Conservation (phyloP, 2,888 invertebrate genomes). For the Pherbina coryleti region DNA sequence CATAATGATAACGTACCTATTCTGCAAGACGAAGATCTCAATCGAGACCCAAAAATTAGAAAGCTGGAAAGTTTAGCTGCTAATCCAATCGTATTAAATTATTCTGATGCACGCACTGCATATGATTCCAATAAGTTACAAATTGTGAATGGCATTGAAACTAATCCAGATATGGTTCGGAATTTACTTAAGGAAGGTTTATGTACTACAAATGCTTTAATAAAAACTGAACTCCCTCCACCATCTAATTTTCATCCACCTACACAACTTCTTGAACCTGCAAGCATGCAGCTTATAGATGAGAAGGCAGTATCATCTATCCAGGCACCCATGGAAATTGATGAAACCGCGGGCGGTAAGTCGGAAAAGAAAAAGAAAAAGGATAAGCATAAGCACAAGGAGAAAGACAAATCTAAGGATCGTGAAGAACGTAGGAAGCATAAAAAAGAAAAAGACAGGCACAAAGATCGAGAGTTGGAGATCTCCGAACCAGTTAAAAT, state of each 20-base stretch:
- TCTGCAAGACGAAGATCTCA: constrained; percentile 59
- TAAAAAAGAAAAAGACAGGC: constrained; percentile 76
- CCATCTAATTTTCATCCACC: constrained; percentile 62
- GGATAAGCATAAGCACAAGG: constrained; percentile 84
- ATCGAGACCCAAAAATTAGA: constrained; percentile 63
- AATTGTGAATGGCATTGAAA: constrained; percentile 77
- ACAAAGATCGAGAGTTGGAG: constrained; percentile 59
- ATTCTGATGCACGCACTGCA: constrained; percentile 29
- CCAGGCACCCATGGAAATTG: background rate
- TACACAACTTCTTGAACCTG: constrained; percentile 63
- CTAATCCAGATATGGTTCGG: constrained; percentile 80
- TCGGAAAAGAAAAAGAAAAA: constrained; percentile 77
- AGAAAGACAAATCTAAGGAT: constrained; percentile 79
- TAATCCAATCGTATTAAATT: background rate
- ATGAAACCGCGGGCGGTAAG: constrained; percentile 48
- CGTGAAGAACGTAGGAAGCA: constrained; percentile 79
- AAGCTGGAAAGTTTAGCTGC: constrained; percentile 56
- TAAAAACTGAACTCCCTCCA: constrained; percentile 60
- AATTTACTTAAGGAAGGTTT: constrained; percentile 77
- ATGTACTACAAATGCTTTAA: constrained; percentile 63
- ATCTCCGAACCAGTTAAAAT: constrained; percentile 69
- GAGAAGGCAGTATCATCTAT: constrained; percentile 3
- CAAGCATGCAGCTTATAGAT: constrained; percentile 48
- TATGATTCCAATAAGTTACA: constrained; percentile 56
- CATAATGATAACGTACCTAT: constrained; percentile 56